phyloP scores from a whole-genome alignment of 2,113 vertebrate genomes.

The Ctenodactylus gundi region DNA sequence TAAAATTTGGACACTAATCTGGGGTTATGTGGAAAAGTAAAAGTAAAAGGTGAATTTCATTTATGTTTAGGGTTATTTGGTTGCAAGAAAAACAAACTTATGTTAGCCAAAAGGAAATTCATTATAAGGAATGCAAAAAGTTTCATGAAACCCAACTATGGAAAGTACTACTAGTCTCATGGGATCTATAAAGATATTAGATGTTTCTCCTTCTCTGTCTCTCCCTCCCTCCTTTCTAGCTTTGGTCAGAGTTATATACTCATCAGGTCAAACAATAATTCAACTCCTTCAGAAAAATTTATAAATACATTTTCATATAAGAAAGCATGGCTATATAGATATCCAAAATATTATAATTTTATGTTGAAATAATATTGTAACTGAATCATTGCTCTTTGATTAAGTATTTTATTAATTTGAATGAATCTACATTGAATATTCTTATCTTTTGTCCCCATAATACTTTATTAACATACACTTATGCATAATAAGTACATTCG shows the following conservation, averaged over 20 bases:
- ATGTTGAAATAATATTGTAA: not conserved
- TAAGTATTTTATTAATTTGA: not conserved
- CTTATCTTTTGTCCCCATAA: too few relatives aligned
- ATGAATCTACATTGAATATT: not conserved
- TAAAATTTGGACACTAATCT: constrained; percentile 24
- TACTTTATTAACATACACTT: too few relatives aligned
- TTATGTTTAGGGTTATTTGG: constrained; percentile 52
- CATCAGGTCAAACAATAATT: not conserved
- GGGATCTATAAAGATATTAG: not conserved
- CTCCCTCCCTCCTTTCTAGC: not conserved
- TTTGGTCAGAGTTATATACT: not conserved
- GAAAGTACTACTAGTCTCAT: not conserved
- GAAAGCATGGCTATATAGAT: not conserved
- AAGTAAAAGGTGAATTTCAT: constrained; percentile 36
- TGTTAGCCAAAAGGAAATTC: constrained; percentile 34
- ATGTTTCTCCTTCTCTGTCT: fast-evolving
- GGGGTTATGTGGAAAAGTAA: constrained; percentile 26
- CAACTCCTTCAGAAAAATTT: not conserved
- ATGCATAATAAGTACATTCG: too few relatives aligned
- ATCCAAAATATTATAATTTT: not conserved
- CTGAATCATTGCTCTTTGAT: not conserved
- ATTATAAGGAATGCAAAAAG: constrained; percentile 40
- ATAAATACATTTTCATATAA: not conserved
- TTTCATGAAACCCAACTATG: constrained; percentile 13
- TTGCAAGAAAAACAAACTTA: constrained; percentile 50